Evolutionary conservation across 2,888 invertebrate species (phyloP).

Genomic region (Caenorhabditis japonica): DNA sequence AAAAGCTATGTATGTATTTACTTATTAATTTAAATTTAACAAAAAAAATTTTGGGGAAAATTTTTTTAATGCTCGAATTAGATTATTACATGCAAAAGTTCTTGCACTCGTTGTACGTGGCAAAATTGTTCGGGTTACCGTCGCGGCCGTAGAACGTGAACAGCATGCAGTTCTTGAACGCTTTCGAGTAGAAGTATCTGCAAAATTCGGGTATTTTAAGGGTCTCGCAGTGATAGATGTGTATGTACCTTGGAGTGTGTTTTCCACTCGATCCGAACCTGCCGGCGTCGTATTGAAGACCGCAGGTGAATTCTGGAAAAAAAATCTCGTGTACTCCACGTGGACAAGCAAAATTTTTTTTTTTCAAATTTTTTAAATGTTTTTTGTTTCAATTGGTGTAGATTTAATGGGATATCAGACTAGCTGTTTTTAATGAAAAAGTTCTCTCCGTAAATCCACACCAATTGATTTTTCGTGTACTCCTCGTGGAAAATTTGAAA

Average conservation of each 20-base stretch:
- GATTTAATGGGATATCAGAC: conserved; percentile 4
- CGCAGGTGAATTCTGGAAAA: conserved; percentile 67
- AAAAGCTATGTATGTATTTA: too few species aligned
- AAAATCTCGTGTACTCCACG: too few species aligned
- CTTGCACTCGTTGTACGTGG: conserved; percentile 73
- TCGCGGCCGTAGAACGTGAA: conserved; percentile 75
- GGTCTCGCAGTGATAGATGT: too few species aligned
- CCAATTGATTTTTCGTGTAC: too few species aligned
- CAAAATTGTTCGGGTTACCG: conserved; percentile 76
- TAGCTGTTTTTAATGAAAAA: neutral
- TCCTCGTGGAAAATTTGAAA: conserved; percentile 5
- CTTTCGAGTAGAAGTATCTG: conserved; percentile 73
- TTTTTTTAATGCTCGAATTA: too few species aligned
- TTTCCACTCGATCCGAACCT: conserved; percentile 68
- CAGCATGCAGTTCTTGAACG: conserved; percentile 73
- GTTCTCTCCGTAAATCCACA: too few species aligned
- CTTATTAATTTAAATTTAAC: too few species aligned
- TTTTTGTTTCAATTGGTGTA: neutral
- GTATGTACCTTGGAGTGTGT: conserved; percentile 71
- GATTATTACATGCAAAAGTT: conserved; percentile 72
- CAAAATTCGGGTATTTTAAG: too few species aligned
- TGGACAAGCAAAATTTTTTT: too few species aligned
- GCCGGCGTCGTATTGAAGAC: conserved; percentile 73
- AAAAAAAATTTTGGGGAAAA: neutral
- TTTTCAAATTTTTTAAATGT: too few species aligned